Evolutionary conservation across 2,797 vertebrate species (phyloP), one percentile per base, ranked within the genome.

Genomic region (Dendrocincla fuliginosa): DNA sequence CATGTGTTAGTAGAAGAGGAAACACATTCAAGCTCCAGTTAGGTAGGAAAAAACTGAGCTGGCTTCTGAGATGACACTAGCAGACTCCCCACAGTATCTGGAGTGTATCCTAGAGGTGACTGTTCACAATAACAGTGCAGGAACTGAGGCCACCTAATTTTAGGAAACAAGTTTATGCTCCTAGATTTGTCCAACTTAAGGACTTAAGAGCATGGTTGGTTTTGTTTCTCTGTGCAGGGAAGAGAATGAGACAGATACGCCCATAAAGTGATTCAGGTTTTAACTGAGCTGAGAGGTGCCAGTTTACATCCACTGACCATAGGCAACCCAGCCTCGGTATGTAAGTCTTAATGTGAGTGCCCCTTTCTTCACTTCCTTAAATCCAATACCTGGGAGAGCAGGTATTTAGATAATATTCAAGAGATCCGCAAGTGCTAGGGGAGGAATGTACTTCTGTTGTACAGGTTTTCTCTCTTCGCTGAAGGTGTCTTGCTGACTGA

Each of bases 401-500:
- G 61, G 47, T 89, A 56, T 71, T 86, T 90, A 75, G 0, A 0
- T 57, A 67, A 79, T 46, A 41, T 28, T 39, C 52, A 60, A 44
- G 56, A 57, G 63, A 80, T 18, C 13, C 2, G 1, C 30, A 53
- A 22, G 28, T 68, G 55, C 83, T 49, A 67, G 59, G 27, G 30
- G 76, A 84, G 63, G 57, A 59, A 32, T 28, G 24, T 63, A 73
- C 85, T 64, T 64, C 60, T 81, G 10, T 70, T 83, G 49, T 6
- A 47, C 33, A 27, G 32, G 57, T 84, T 69, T 91, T 60, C 55
- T 91, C 22, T 71, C 79, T 87, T 89, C 83, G 74, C 84, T 81
- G 61, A 65, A 76, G 27, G 30, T 65, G 32, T 59, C 50, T 61
- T 73, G 61, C 52, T 53, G 80, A 80, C 8, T 44, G 83, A 91